Conservation (phyloP, 2,888 invertebrate species). For the Pollenia griseotomentosa region DNA sequence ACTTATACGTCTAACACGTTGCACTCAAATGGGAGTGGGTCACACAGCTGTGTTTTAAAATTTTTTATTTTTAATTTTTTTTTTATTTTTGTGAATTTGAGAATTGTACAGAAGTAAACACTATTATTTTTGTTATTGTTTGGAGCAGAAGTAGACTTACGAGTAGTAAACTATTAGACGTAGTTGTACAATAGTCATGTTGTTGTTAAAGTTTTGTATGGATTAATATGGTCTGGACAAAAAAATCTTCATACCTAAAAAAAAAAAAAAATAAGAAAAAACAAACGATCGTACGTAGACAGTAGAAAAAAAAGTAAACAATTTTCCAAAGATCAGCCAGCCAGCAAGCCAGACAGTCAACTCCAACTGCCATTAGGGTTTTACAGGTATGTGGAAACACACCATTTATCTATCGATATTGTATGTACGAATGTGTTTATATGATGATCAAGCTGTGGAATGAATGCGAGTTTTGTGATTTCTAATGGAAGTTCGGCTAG, state of each 20-base stretch:
- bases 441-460: conserved; percentile 20
- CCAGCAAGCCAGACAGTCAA: conserved; percentile 8
- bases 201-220: conserved; percentile 29
- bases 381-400: conserved; percentile 38
- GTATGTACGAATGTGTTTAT: conserved; percentile 3
- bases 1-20: conserved; percentile 65
- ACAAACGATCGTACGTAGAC: conserved; percentile 44
- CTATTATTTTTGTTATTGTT: conserved; percentile 44
- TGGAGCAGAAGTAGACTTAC: conserved; percentile 36
- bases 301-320: conserved; percentile 40
- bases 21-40: conserved; percentile 73
- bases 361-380: conserved; percentile 63
- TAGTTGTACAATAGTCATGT: conserved; percentile 4
- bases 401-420: conserved; percentile 8
- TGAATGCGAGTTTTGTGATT: conserved; percentile 46
- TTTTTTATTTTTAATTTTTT: conserved; percentile 17
- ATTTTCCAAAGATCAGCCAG: conserved; percentile 49
- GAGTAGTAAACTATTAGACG: conserved; percentile 27
- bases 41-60: conserved; percentile 73
- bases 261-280: not conserved
- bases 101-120: conserved; percentile 52
- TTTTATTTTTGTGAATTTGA: conserved; percentile 34
- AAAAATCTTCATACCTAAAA: conserved; percentile 15
- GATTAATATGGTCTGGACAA: conserved; percentile 22
- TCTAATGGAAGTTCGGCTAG: conserved; percentile 45